Evolutionary conservation across 1,140 invertebrate species (phyloP).

Genomic region (Drosophila parabipectinata): DNA sequence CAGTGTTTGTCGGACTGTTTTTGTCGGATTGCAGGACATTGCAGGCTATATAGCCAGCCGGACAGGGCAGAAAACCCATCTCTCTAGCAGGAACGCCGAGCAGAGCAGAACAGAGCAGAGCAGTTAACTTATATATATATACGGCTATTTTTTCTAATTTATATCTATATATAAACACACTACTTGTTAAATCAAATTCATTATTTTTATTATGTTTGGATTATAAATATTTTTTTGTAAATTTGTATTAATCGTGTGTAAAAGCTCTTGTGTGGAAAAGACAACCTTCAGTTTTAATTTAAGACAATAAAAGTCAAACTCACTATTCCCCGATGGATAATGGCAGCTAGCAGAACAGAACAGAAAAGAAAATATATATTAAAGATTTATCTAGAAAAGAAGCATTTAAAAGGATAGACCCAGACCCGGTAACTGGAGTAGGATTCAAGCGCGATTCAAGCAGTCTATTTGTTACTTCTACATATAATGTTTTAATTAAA

Average conservation of each 20-base stretch:
- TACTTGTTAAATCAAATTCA: slow-evolving; percentile 39
- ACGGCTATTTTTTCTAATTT: slow-evolving; percentile 37
- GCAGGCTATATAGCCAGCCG: not conserved
- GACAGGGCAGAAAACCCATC: not conserved
- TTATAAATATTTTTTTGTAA: slow-evolving; percentile 31
- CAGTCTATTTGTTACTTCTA: slow-evolving; percentile 50
- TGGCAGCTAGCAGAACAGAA: slow-evolving; percentile 19
- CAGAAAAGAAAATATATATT: slow-evolving; percentile 4
- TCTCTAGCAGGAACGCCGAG: slow-evolving; percentile 7
- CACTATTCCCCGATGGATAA: slow-evolving; percentile 15
- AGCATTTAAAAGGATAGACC: slow-evolving; percentile 42
- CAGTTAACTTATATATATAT: slow-evolving; percentile 44
- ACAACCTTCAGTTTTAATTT: slow-evolving; percentile 72
- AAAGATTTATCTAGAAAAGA: slow-evolving; percentile 31
- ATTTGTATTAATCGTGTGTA: slow-evolving; percentile 35
- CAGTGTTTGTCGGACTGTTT: slow-evolving; percentile 38
- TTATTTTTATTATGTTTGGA: slow-evolving; percentile 37
- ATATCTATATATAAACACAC: slow-evolving; percentile 36
- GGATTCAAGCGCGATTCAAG: slow-evolving; percentile 6
- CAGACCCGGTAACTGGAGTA: too few relatives aligned
- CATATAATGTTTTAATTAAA: slow-evolving; percentile 19
- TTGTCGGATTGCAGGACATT: slow-evolving; percentile 1
- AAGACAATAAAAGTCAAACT: slow-evolving; percentile 73
- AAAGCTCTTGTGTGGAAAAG: slow-evolving; percentile 60
- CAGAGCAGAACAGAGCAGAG: slow-evolving; percentile 36